These are phyloP conservation scores for Bos indicus DNA, from an alignment of 2,113 vertebrate species.

Conservation along the genomic window DNA sequence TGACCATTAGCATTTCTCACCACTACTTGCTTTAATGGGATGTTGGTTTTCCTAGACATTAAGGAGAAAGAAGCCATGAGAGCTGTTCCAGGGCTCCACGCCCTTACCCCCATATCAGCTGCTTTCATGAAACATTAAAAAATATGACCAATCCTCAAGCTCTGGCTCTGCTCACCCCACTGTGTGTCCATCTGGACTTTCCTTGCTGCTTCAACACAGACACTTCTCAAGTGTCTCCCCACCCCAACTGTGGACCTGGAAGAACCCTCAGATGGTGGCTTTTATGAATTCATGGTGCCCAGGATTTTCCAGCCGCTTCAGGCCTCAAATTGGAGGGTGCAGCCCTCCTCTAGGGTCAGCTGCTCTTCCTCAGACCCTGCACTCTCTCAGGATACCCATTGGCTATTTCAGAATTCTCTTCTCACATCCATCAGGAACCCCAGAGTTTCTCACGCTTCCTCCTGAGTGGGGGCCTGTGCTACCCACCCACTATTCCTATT, in stretches of 20 bases:
- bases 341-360: neutral
- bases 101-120: neutral
- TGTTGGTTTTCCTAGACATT: neutral
- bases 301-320: neutral
- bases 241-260: neutral
- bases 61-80: neutral
- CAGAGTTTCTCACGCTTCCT: neutral
- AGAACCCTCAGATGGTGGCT: accelerated
- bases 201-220: neutral
- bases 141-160: neutral
- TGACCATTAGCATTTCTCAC: neutral
- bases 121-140: neutral
- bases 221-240: neutral
- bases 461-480: accelerated
- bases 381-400: neutral
- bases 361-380: neutral
- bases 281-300: neutral
- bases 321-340: accelerated
- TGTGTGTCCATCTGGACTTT: neutral
- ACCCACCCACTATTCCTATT: neutral
- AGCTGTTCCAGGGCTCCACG: neutral
- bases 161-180: too few species aligned
- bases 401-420: too few species aligned
- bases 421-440: neutral
- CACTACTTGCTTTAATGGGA: neutral